These are phyloP conservation scores for Aleiodes testaceus DNA, from an alignment of 2,888 invertebrate genomes.

Conservation along the genomic window DNA sequence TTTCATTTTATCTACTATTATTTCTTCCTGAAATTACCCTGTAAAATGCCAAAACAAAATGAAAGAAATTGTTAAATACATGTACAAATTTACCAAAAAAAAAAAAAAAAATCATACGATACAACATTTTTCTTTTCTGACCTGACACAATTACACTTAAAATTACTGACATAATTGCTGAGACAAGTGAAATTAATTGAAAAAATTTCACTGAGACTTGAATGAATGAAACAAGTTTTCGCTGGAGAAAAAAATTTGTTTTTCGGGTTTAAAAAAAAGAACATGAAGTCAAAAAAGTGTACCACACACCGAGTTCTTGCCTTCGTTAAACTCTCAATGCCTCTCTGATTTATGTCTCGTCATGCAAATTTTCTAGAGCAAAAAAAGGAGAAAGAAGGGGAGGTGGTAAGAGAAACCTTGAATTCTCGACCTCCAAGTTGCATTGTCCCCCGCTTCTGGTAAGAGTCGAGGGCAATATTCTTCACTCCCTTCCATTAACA, in stretches of 20 bases:
- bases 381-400: constrained; percentile 2
- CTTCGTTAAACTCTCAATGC: constrained; percentile 49
- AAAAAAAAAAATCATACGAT: constrained; percentile 7
- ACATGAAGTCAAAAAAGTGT: background rate
- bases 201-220: background rate
- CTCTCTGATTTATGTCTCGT: constrained; percentile 62
- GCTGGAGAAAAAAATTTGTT: background rate
- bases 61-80: constrained; percentile 56
- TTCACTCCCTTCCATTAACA: constrained; percentile 25
- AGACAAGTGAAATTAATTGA: background rate
- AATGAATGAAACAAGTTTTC: background rate
- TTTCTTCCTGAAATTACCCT: constrained; percentile 50
- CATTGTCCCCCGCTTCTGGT: constrained; percentile 32
- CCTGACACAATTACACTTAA: constrained; percentile 1
- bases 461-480: constrained; percentile 14
- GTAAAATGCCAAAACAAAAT: constrained; percentile 49
- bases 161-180: background rate
- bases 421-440: constrained; percentile 43
- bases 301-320: constrained; percentile 11
- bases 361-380: constrained; percentile 59
- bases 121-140: background rate
- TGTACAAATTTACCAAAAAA: constrained; percentile 53
- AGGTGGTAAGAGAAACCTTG: constrained; percentile 29
- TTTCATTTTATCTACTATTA: constrained; percentile 15
- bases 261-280: background rate